phyloP scores from a whole-genome alignment of 2,113 vertebrate genomes.

The Buteo buteo region DNA sequence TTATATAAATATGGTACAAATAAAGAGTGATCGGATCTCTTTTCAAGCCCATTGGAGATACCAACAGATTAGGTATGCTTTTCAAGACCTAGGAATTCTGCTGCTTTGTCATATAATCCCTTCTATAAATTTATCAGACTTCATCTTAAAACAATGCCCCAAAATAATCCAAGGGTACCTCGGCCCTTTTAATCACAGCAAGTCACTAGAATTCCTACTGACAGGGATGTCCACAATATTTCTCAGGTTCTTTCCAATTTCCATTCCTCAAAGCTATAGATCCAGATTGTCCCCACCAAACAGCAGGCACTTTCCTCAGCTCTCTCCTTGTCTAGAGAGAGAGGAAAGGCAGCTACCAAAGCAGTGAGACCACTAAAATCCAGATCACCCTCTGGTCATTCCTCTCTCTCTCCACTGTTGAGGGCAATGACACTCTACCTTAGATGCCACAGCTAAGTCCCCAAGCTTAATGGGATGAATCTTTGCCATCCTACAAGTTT shows the following conservation, averaged over 20 bases:
- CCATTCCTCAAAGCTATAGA: not conserved
- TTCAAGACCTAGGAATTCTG: not conserved
- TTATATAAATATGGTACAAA: not conserved
- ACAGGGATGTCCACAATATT: not conserved
- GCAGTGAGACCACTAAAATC: not conserved
- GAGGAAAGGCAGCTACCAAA: not conserved
- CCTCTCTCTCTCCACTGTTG: not conserved
- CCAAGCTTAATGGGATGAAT: not conserved
- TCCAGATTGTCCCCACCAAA: not conserved
- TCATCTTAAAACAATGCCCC: not conserved
- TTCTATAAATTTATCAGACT: not conserved
- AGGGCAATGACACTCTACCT: not conserved
- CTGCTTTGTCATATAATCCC: not conserved
- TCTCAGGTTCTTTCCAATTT: not conserved
- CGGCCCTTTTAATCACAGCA: not conserved
- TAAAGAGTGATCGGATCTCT: not conserved
- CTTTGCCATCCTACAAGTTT: not conserved
- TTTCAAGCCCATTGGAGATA: not conserved
- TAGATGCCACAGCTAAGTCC: not conserved
- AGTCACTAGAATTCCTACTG: not conserved
- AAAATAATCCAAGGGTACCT: not conserved
- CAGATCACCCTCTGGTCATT: not conserved
- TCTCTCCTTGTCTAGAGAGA: not conserved
- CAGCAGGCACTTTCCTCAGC: not conserved
- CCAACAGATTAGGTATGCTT: not conserved